These are phyloP conservation scores for Zaprionus obscuricornis DNA, from an alignment of 2,888 invertebrate species.

Conservation along the genomic window DNA sequence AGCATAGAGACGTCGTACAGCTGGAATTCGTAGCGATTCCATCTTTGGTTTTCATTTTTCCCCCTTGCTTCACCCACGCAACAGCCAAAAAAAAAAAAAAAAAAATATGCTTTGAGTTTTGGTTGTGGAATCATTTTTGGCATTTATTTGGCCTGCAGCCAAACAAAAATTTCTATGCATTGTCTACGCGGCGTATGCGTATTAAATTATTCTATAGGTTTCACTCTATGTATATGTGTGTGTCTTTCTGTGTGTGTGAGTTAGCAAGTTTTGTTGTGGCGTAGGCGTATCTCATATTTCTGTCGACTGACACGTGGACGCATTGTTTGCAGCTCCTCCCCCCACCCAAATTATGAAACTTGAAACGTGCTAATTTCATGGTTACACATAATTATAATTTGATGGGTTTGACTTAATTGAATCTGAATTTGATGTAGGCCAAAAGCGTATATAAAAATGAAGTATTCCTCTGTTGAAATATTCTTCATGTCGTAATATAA, in stretches of 20 bases:
- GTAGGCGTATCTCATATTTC: constrained; percentile 13
- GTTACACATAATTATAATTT: constrained; percentile 41
- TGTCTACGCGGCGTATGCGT: constrained; percentile 31
- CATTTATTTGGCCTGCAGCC: constrained; percentile 57
- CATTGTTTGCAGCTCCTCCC: constrained; percentile 24
- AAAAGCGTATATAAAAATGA: not conserved
- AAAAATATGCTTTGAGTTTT: constrained; percentile 58
- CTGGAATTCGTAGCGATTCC: constrained; percentile 14
- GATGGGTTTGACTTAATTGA: constrained; percentile 33
- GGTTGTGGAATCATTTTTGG: constrained; percentile 46
- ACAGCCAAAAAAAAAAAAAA: too few species aligned
- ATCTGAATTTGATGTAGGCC: constrained; percentile 12
- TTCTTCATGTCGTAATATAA: too few species aligned
- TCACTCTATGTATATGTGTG: constrained; percentile 28
- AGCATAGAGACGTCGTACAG: too few species aligned
- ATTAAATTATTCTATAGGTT: too few species aligned
- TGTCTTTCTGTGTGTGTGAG: not conserved
- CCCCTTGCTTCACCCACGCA: too few species aligned
- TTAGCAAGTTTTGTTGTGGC: not conserved
- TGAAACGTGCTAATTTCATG: constrained; percentile 36
- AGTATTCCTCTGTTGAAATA: too few species aligned
- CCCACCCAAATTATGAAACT: too few species aligned
- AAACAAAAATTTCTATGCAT: constrained; percentile 25
- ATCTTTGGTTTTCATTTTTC: constrained; percentile 1
- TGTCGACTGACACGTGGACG: constrained; percentile 6